Evolutionary conservation across 37 sponge, comb jelly and placozoan species (phyloP).

Genomic region (Agelas oroides): DNA sequence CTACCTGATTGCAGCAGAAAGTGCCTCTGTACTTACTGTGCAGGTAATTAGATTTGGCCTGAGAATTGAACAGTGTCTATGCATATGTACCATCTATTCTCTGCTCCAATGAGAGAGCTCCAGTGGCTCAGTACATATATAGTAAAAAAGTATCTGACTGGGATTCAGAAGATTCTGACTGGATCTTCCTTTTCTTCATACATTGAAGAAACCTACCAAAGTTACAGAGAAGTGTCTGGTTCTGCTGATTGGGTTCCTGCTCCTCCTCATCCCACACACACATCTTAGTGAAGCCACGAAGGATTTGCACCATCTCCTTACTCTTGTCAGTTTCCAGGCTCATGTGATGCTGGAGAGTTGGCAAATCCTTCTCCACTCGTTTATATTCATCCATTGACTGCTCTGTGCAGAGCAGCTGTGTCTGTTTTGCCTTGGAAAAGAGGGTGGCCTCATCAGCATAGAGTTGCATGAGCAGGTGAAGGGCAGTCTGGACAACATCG

Average conservation of each 20-base stretch:
- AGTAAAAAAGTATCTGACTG: too few species aligned
- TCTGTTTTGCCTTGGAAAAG: slow-evolving; percentile 62
- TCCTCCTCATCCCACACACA: background rate
- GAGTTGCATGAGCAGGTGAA: slow-evolving; percentile 57
- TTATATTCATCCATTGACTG: background rate
- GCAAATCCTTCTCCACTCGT: background rate
- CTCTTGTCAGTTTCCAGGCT: background rate
- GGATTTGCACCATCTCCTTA: too few species aligned
- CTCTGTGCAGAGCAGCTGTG: slow-evolving; percentile 35
- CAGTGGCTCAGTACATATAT: too few species aligned
- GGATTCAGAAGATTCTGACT: too few species aligned
- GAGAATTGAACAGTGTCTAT: too few species aligned
- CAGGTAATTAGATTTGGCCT: too few species aligned
- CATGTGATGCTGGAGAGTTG: background rate
- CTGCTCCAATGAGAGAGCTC: too few species aligned
- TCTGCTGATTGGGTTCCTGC: slow-evolving; percentile 35
- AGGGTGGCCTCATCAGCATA: slow-evolving; percentile 46
- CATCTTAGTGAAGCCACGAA: too few species aligned
- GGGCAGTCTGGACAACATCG: slow-evolving; percentile 45
- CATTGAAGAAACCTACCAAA: slow-evolving; percentile 49
- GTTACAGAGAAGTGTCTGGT: slow-evolving; percentile 56
- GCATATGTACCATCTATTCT: too few species aligned
- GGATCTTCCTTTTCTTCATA: too few species aligned
- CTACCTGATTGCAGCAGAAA: too few species aligned
- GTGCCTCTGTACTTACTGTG: too few species aligned